phyloP scores from a whole-genome alignment of 2,113 vertebrate species.

The Hemiscyllium ocellatum region DNA sequence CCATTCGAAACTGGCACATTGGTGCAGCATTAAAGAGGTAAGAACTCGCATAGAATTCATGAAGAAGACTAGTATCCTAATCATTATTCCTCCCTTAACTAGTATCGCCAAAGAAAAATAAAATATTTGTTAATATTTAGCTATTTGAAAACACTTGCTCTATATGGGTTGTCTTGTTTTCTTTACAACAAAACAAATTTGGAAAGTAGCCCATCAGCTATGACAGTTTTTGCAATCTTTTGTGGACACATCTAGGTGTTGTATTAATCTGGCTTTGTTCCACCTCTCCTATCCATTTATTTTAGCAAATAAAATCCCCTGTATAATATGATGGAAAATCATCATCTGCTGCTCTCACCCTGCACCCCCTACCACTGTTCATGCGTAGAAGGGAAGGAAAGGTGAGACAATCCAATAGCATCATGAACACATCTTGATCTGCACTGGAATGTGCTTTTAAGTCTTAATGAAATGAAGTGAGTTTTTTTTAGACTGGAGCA shows the following conservation, averaged over 20 bases:
- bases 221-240: neutral
- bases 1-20: neutral
- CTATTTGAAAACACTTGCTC: neutral
- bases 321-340: neutral
- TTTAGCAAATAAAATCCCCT: neutral
- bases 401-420: neutral
- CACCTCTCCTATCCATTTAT: neutral
- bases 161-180: neutral
- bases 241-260: neutral
- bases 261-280: neutral
- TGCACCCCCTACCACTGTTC: neutral
- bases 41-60: neutral
- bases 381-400: neutral
- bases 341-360: neutral
- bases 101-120: neutral
- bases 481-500: neutral
- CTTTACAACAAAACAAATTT: neutral
- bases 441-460: neutral
- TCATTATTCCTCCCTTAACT: neutral
- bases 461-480: neutral
- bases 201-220: neutral
- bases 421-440: neutral
- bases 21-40: neutral
- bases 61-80: neutral
- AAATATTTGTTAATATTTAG: neutral